Conservation (phyloP, 1,140 invertebrate species). For the Drosophila elegans region DNA sequence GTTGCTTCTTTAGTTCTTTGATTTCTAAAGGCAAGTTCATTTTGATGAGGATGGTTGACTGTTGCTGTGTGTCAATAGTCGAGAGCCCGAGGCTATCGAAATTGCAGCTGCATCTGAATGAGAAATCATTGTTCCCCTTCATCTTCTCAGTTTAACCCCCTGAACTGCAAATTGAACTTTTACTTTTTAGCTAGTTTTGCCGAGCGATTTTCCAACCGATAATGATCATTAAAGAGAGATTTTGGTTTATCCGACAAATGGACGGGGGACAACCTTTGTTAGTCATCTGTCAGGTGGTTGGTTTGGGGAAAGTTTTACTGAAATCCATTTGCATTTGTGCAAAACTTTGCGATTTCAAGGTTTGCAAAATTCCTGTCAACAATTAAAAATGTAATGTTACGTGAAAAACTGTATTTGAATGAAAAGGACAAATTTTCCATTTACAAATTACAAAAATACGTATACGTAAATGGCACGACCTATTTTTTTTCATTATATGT, state of each 20-base stretch:
- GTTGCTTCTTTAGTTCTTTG: conserved; percentile 64
- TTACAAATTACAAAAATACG: no score
- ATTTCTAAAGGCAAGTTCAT: conserved; percentile 59
- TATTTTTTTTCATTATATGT: neutral
- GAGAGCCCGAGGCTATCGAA: conserved; percentile 39
- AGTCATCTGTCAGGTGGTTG: conserved; percentile 21
- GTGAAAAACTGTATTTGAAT: no score
- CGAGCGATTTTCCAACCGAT: conserved; percentile 30
- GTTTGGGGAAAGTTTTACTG: conserved; percentile 1
- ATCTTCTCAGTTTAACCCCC: neutral
- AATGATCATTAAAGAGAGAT: conserved; percentile 62
- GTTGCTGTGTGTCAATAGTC: conserved; percentile 48
- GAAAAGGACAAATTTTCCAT: no score
- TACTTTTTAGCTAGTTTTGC: conserved; percentile 56
- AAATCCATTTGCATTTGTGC: conserved; percentile 24
- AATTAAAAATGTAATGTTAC: conserved; percentile 15
- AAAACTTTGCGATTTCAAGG: conserved; percentile 19
- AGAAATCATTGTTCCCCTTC: conserved; percentile 28
- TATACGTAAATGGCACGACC: neutral
- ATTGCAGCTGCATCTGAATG: conserved; percentile 28
- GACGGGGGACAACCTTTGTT: conserved; percentile 34
- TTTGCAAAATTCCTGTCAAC: conserved; percentile 8
- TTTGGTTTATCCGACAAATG: conserved; percentile 15
- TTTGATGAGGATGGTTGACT: conserved; percentile 10
- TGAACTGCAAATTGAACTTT: conserved; percentile 64